phyloP scores from a whole-genome alignment of 2,113 vertebrate species.

The Callithrix jacchus region DNA sequence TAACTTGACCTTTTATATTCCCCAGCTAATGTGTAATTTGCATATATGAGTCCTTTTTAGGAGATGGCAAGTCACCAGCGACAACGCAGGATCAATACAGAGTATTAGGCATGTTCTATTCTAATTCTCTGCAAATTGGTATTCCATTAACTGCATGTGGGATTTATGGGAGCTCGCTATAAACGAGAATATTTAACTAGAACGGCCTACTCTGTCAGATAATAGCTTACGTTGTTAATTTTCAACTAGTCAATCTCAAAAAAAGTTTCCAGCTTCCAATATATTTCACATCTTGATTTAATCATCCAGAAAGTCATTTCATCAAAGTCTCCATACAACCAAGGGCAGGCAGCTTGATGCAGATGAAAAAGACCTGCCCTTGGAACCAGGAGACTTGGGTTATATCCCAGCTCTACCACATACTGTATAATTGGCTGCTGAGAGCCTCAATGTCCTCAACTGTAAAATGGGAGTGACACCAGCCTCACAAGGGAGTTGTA shows the following conservation, averaged over 20 bases:
- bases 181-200: constrained; percentile 74
- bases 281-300: constrained; percentile 44
- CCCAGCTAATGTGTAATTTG: constrained; percentile 58
- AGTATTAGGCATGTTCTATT: constrained; percentile 53
- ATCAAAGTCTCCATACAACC: neutral
- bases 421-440: neutral
- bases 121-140: constrained; percentile 65
- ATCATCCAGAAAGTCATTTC: constrained; percentile 18
- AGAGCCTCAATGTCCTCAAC: neutral
- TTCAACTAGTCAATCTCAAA: constrained; percentile 70
- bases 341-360: neutral
- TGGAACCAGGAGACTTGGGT: neutral
- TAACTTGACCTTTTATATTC: constrained; percentile 57
- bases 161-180: constrained; percentile 64
- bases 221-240: constrained; percentile 72
- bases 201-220: constrained; percentile 59
- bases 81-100: constrained; percentile 66
- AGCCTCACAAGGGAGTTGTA: neutral
- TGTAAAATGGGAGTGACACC: constrained; percentile 41
- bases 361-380: neutral
- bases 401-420: neutral
- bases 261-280: constrained; percentile 51
- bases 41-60: constrained; percentile 39
- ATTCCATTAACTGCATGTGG: constrained; percentile 68
- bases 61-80: constrained; percentile 57